phyloP scores from a whole-genome alignment of 2,888 invertebrate species.

The Holacanthella duospinosa region DNA sequence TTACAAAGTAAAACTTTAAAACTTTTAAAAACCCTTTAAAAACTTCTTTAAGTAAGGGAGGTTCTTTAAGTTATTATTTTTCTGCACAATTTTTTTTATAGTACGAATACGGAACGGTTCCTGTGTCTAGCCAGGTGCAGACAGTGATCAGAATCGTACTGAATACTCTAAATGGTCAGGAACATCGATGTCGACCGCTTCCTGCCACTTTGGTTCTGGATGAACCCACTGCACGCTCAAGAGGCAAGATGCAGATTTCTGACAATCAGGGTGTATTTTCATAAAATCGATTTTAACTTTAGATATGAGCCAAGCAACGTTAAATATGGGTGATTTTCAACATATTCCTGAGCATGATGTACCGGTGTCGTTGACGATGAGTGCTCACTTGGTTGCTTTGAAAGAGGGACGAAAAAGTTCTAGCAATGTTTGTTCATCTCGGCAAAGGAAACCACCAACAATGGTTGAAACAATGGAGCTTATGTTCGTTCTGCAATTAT shows the following conservation, averaged over 20 bases:
- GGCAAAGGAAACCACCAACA: constrained; percentile 14
- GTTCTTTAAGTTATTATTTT: too few relatives aligned
- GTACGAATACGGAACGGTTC: constrained; percentile 45
- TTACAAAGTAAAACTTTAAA: constrained; percentile 72
- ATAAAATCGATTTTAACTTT: background rate
- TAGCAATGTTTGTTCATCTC: constrained; percentile 26
- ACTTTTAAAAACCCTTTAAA: background rate
- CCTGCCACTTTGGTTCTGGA: constrained; percentile 69
- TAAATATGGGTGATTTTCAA: constrained; percentile 29
- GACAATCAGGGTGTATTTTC: background rate
- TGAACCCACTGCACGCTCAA: constrained; percentile 54
- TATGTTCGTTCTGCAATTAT: background rate
- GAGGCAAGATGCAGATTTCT: constrained; percentile 47
- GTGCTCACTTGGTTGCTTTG: constrained; percentile 19
- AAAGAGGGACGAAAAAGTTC: constrained; percentile 28
- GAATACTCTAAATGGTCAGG: constrained; percentile 81
- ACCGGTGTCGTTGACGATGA: constrained; percentile 30
- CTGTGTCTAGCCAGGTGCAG: constrained; percentile 53
- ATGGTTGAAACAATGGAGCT: constrained; percentile 7
- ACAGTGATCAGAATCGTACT: constrained; percentile 77
- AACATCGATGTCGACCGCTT: constrained; percentile 78
- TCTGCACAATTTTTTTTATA: constrained; percentile 35
- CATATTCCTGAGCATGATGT: constrained; percentile 36
- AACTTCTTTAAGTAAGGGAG: background rate
- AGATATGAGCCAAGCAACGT: constrained; percentile 21